Conservation (phyloP, 2,113 vertebrate genomes). For the Leiothrix lutea region DNA sequence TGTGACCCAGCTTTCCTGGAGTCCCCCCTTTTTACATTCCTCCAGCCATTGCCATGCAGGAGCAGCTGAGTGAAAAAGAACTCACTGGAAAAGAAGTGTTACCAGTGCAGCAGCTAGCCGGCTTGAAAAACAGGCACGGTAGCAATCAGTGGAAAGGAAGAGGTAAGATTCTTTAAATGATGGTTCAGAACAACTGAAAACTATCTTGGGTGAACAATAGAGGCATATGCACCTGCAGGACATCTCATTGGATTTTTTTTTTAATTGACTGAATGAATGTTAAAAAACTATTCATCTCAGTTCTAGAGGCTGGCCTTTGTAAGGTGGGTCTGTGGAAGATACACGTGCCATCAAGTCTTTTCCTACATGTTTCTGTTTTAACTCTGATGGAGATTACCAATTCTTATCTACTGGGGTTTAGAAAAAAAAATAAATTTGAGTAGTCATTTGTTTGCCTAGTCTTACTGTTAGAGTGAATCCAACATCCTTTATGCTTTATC, state of each 20-base stretch:
- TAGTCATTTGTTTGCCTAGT: neutral
- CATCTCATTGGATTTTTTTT: neutral
- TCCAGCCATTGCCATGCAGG: too few relatives aligned
- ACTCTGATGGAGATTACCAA: neutral
- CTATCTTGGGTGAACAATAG: neutral
- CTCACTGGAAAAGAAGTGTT: too few relatives aligned
- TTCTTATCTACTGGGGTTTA: neutral
- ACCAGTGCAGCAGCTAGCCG: too few relatives aligned
- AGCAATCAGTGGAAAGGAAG: neutral
- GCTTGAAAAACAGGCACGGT: too few relatives aligned
- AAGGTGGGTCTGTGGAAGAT: neutral
- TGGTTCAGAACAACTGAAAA: neutral
- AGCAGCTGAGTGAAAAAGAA: too few relatives aligned
- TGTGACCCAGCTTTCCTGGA: too few relatives aligned
- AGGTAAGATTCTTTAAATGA: neutral
- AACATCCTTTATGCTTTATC: neutral
- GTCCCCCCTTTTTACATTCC: too few relatives aligned
- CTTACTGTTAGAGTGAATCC: neutral
- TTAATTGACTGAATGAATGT: neutral
- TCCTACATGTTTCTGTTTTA: neutral
- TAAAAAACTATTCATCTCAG: neutral
- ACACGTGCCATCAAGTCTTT: neutral
- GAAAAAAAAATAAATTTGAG: neutral
- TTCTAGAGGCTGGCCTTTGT: neutral
- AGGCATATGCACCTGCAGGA: neutral